phyloP scores from a whole-genome alignment of 1,140 invertebrate species.

The Physella acuta region DNA sequence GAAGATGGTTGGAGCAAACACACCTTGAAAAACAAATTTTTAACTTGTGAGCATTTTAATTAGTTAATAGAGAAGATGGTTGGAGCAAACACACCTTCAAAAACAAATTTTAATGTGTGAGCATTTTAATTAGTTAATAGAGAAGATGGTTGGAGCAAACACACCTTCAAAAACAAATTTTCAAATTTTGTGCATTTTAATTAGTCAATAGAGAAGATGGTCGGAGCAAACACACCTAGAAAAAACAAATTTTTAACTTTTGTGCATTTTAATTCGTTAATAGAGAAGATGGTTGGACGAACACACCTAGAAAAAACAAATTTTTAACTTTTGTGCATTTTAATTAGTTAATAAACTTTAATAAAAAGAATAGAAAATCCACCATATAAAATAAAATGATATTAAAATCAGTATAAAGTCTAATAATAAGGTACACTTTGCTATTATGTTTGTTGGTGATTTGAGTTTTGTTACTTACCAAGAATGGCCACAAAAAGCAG shows the following conservation, averaged over 20 bases:
- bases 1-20: constrained; percentile 55
- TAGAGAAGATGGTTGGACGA: constrained; percentile 53
- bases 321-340: neutral
- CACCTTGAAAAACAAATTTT: constrained; percentile 42
- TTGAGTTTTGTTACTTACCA: too few species aligned
- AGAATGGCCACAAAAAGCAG: constrained; percentile 53
- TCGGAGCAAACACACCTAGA: neutral
- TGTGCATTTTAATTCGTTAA: too few species aligned
- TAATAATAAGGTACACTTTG: too few species aligned
- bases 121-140: too few species aligned
- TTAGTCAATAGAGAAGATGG: neutral
- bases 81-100: neutral
- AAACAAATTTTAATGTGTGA: constrained; percentile 3
- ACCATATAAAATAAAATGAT: too few species aligned
- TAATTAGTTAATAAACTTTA: too few species aligned
- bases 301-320: constrained; percentile 46
- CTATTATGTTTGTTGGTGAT: too few species aligned
- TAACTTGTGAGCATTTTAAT: neutral
- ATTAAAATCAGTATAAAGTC: too few species aligned
- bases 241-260: constrained; percentile 5
- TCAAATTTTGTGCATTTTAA: neutral
- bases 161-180: constrained; percentile 44
- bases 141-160: constrained; percentile 55
- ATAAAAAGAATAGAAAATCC: too few species aligned
- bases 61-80: neutral